Conservation (phyloP, 2,797 vertebrate genomes). For the Falco cherrug region DNA sequence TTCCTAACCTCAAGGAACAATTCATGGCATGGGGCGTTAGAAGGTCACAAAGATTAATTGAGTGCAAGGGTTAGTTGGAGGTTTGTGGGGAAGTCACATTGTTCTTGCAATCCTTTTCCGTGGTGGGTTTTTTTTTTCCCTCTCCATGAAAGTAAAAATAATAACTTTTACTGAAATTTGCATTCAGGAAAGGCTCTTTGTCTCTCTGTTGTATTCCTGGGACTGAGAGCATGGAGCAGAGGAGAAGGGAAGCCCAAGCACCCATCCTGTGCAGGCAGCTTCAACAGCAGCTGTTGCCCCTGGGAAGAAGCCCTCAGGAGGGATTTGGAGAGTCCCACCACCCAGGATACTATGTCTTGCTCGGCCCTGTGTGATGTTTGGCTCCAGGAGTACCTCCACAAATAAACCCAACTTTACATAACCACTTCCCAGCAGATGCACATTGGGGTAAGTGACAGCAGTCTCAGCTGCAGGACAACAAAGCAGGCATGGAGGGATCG, state of each 20-base stretch:
- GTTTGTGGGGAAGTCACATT: conserved; percentile 25
- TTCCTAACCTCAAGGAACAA: conserved; percentile 57
- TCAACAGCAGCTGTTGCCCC: accelerated
- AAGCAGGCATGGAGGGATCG: not conserved
- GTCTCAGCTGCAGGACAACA: accelerated
- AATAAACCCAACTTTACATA: not conserved
- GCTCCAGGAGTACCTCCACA: not conserved
- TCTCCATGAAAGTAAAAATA: not conserved
- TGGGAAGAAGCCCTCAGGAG: not conserved
- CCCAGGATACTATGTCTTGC: not conserved
- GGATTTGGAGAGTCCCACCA: not conserved
- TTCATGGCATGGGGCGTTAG: conserved; percentile 25
- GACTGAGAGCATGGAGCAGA: accelerated
- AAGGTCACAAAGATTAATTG: conserved; percentile 55
- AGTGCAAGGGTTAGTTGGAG: conserved; percentile 68
- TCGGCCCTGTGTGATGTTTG: not conserved
- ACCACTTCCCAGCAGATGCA: not conserved
- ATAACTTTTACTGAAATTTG: not conserved
- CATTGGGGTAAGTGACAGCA: not conserved
- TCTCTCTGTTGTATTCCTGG: not conserved
- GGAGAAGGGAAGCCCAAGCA: not conserved
- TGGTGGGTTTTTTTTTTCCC: not conserved
- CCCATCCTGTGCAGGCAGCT: not conserved
- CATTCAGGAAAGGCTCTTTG: not conserved
- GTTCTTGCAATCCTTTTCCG: not conserved